Evolutionary conservation across 2,888 invertebrate species (phyloP).

Genomic region (Noctua janthe): DNA sequence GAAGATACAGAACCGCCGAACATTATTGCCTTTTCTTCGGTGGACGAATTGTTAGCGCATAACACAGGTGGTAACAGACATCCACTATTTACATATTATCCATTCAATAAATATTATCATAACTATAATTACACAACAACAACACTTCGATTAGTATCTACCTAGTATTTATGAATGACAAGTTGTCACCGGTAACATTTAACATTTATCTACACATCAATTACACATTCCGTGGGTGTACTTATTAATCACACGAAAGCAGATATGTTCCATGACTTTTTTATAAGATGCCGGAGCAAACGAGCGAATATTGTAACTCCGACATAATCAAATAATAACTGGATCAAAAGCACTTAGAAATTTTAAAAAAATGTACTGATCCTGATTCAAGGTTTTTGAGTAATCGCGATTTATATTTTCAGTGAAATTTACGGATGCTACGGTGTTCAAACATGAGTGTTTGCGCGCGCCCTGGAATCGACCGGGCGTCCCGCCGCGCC

Average conservation of each 20-base stretch:
- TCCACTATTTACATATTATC: conserved; percentile 57
- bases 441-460: conserved; percentile 72
- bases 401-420: conserved; percentile 69
- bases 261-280: conserved; percentile 73
- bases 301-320: conserved; percentile 42
- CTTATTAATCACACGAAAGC: conserved; percentile 77
- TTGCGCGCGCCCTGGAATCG: conserved; percentile 86
- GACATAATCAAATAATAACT: conserved; percentile 40
- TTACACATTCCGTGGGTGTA: conserved; percentile 62
- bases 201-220: conserved; percentile 56
- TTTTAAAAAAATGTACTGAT: conserved; percentile 20
- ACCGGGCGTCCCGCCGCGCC: conserved; percentile 88
- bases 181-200: conserved; percentile 48
- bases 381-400: conserved; percentile 34
- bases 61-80: conserved; percentile 47
- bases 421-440: conserved; percentile 76
- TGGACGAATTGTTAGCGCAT: conserved; percentile 43
- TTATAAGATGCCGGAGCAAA: conserved; percentile 65
- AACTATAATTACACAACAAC: conserved; percentile 61
- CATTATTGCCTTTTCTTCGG: conserved; percentile 61
- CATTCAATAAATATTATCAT: conserved; percentile 64
- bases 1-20: conserved; percentile 56
- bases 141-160: conserved; percentile 46
- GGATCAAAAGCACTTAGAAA: conserved; percentile 21
- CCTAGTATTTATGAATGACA: conserved; percentile 42